A percentile compares a stretch with the other conserved stretches of the same genome.
Evolutionary conservation across 2,113 vertebrate genomes (phyloP).

Genomic region (Gracilinanus agilis): DNA sequence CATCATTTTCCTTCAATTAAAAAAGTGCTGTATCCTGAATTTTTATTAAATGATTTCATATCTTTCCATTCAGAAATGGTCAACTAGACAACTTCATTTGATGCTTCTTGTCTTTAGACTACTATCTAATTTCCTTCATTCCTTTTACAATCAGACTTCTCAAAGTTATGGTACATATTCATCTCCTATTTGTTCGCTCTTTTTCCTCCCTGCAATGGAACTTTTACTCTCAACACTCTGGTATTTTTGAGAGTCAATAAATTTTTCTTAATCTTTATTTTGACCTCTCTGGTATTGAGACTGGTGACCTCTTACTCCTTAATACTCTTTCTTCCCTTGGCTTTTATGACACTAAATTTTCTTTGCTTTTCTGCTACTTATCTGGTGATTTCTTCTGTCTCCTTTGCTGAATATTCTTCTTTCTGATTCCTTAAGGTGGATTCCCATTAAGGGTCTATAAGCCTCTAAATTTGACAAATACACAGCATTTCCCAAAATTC

Average conservation of each 20-base stretch:
- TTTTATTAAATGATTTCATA: slow-evolving; percentile 23
- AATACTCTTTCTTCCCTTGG: slow-evolving; percentile 16
- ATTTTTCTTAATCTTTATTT: neutral
- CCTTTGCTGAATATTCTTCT: neutral
- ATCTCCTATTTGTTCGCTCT: neutral
- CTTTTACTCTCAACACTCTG: neutral
- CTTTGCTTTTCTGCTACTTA: neutral
- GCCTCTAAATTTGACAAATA: neutral
- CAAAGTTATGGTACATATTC: neutral
- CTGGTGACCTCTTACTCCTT: slow-evolving; percentile 1
- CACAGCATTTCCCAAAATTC: neutral
- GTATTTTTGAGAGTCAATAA: neutral
- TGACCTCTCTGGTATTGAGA: slow-evolving; percentile 15
- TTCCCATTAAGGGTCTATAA: neutral
- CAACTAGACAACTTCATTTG: neutral
- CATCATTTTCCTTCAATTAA: slow-evolving; percentile 15
- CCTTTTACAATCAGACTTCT: slow-evolving; percentile 18
- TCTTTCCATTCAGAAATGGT: neutral
- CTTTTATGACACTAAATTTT: slow-evolving; percentile 1
- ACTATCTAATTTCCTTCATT: neutral
- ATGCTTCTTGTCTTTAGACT: neutral
- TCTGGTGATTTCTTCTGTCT: neutral
- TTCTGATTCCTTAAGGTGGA: neutral
- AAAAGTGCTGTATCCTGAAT: slow-evolving; percentile 36
- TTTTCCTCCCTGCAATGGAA: neutral